phyloP scores from a whole-genome alignment of 2,888 invertebrate species.

The Azorinus chamasolen region DNA sequence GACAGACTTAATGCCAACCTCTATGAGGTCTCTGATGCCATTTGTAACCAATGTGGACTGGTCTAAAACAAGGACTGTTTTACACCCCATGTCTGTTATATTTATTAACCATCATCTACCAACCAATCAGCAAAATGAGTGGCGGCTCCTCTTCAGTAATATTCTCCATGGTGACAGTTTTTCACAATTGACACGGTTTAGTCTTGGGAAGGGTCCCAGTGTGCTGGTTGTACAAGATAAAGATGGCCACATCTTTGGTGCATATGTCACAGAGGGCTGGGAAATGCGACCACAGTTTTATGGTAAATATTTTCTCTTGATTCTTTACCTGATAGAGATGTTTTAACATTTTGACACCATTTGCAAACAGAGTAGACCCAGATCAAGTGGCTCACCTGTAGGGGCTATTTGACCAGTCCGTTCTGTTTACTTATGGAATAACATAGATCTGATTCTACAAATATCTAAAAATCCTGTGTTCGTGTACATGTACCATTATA shows the following conservation, averaged over 20 bases:
- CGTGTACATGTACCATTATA: too few species aligned
- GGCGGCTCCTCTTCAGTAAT: constrained; percentile 92
- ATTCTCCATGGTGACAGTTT: constrained; percentile 93
- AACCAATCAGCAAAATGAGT: constrained; percentile 91
- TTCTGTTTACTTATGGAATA: too few species aligned
- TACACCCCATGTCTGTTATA: constrained; percentile 78
- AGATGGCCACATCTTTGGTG: constrained; percentile 95
- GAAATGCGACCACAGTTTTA: constrained; percentile 91
- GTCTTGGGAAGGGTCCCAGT: constrained; percentile 87
- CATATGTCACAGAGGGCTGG: constrained; percentile 94
- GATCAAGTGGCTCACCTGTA: too few species aligned
- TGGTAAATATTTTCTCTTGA: constrained; percentile 88
- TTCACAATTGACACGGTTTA: constrained; percentile 87
- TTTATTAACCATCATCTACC: constrained; percentile 92
- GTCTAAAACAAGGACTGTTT: constrained; percentile 72
- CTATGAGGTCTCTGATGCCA: constrained; percentile 62
- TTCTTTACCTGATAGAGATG: too few species aligned
- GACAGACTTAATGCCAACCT: constrained; percentile 51
- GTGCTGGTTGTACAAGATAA: constrained; percentile 92
- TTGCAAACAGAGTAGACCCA: too few species aligned
- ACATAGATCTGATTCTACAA: too few species aligned
- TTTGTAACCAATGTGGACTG: constrained; percentile 72
- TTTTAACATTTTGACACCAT: too few species aligned
- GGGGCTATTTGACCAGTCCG: too few species aligned
- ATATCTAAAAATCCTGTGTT: too few species aligned